Evolutionary conservation across 2,888 invertebrate genomes (phyloP).

Genomic region (Troides aeacus): DNA sequence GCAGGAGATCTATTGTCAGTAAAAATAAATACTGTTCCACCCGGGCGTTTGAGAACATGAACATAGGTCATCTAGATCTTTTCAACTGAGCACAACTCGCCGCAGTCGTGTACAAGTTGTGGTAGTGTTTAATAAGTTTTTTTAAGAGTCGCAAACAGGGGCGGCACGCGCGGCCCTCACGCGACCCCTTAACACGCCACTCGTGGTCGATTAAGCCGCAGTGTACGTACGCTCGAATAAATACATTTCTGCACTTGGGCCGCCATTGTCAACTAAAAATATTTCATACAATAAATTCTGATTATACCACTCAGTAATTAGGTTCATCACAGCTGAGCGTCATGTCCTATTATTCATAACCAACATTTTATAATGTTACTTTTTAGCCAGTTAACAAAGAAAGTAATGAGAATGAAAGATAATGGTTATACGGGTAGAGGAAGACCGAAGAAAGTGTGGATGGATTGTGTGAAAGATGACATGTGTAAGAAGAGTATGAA

Average conservation of each 20-base stretch:
- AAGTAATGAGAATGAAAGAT: too few relatives aligned
- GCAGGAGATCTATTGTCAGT: too few relatives aligned
- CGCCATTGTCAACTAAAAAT: conserved; percentile 21
- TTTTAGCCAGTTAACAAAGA: too few relatives aligned
- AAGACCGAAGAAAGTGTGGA: too few relatives aligned
- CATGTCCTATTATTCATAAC: too few relatives aligned
- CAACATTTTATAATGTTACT: too few relatives aligned
- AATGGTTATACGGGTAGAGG: too few relatives aligned
- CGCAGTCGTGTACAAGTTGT: conserved; percentile 23
- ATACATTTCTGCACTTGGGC: conserved; percentile 27
- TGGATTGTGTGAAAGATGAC: too few relatives aligned
- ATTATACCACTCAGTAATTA: too few relatives aligned
- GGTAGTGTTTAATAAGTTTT: conserved; percentile 36
- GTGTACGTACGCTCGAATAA: conserved; percentile 42
- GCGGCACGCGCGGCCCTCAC: conserved; percentile 49
- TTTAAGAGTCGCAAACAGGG: conserved; percentile 64
- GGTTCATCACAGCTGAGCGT: too few relatives aligned
- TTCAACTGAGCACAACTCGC: conserved; percentile 19
- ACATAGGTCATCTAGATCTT: conserved; percentile 21
- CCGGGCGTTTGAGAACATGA: background rate
- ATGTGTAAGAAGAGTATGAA: too few relatives aligned
- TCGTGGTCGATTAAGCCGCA: conserved; percentile 49
- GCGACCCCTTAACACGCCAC: conserved; percentile 56
- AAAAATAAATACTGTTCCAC: background rate
- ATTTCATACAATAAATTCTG: too few relatives aligned